Conservation (phyloP, 2,797 vertebrate species). For the Paramormyrops hopkinsi region DNA sequence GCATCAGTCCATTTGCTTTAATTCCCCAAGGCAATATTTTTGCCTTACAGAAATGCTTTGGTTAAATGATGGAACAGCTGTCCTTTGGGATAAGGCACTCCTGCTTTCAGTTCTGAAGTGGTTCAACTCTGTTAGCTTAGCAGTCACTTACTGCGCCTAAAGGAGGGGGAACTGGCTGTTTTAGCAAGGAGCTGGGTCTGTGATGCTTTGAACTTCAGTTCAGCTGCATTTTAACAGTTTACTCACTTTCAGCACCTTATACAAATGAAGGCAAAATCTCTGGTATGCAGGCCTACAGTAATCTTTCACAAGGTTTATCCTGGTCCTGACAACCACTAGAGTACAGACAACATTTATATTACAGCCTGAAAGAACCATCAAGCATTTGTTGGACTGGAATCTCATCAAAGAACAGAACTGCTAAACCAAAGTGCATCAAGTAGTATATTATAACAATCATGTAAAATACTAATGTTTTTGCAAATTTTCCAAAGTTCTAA, state of each 20-base stretch:
- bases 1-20: not conserved
- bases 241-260: not conserved
- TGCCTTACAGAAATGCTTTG: not conserved
- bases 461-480: not conserved
- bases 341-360: not conserved
- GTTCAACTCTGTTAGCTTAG: constrained; percentile 1
- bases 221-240: constrained; percentile 7
- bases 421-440: not conserved
- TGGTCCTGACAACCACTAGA: not conserved
- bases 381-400: not conserved
- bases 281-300: not conserved
- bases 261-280: not conserved
- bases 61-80: not conserved
- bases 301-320: not conserved
- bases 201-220: constrained; percentile 4
- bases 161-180: not conserved
- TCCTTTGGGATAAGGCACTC: not conserved
- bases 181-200: not conserved
- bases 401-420: not conserved
- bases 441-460: not conserved
- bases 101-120: not conserved
- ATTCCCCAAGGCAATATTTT: not conserved
- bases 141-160: not conserved
- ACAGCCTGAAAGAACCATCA: not conserved
- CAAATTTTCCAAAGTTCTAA: not conserved